A percentile compares a stretch with the other conserved stretches of the same genome.
These are phyloP conservation scores for Ondatra zibethicus DNA, from an alignment of 2,113 vertebrate genomes.

Conservation along the genomic window DNA sequence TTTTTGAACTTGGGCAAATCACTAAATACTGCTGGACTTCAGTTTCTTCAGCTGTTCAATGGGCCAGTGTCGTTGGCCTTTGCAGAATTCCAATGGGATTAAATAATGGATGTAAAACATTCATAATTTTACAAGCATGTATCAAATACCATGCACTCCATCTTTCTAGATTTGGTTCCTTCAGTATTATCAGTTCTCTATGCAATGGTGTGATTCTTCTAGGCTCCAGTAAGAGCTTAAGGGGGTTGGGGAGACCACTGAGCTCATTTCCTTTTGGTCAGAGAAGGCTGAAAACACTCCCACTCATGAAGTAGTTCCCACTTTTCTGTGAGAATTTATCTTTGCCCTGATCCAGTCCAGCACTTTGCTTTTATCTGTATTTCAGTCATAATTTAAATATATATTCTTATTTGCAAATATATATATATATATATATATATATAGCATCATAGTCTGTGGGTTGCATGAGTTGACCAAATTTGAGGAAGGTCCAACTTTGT, in stretches of 20 bases:
- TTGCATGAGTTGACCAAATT: background rate
- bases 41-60: background rate
- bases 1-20: conserved; percentile 20
- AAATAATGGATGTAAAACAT: background rate
- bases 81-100: background rate
- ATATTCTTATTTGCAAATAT: background rate
- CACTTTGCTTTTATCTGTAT: background rate
- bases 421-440: background rate
- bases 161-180: conserved; percentile 18
- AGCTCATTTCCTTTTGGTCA: conserved; percentile 1
- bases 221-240: background rate
- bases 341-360: background rate
- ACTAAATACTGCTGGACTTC: background rate
- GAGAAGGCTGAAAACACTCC: background rate
- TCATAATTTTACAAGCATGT: background rate
- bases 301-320: background rate
- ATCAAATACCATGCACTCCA: background rate
- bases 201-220: background rate
- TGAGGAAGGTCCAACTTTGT: background rate
- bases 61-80: background rate
- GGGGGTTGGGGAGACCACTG: background rate
- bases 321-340: conserved; percentile 2
- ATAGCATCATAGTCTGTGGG: background rate
- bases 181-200: background rate
- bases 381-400: background rate